Conservation (phyloP, 1,140 invertebrate species). For the Proctacanthus coquilletti region DNA sequence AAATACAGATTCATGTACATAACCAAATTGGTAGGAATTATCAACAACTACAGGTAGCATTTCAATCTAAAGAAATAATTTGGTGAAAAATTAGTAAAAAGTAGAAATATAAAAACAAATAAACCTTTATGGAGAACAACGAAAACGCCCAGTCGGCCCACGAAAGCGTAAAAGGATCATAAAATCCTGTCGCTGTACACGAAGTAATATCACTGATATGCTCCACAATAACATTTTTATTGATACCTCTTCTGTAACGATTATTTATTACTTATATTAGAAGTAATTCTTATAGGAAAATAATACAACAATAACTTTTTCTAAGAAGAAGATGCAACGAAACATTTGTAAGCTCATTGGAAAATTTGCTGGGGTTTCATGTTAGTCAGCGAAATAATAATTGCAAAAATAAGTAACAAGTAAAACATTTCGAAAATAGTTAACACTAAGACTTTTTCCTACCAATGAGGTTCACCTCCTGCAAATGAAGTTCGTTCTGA, state of each 20-base stretch:
- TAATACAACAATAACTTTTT: too few species aligned
- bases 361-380: too few species aligned
- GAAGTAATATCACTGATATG: constrained; percentile 79
- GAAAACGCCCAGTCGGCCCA: constrained; percentile 59
- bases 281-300: too few species aligned
- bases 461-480: too few species aligned
- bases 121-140: constrained; percentile 42
- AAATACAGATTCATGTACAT: constrained; percentile 45
- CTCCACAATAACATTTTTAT: constrained; percentile 13
- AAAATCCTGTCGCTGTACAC: constrained; percentile 81
- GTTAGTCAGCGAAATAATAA: too few species aligned
- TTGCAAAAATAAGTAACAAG: too few species aligned
- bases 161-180: constrained; percentile 74
- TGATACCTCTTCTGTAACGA: constrained; percentile 12
- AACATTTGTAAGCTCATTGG: too few species aligned
- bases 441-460: too few species aligned
- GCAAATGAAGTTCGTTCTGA: too few species aligned
- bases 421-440: too few species aligned
- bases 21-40: constrained; percentile 61
- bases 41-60: constrained; percentile 72
- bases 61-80: constrained; percentile 30
- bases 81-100: background rate
- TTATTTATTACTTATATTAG: too few species aligned
- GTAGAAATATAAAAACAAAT: background rate
- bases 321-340: too few species aligned